Evolutionary conservation across 2,888 invertebrate species (phyloP).

Genomic region (Drosophila pegasa): DNA sequence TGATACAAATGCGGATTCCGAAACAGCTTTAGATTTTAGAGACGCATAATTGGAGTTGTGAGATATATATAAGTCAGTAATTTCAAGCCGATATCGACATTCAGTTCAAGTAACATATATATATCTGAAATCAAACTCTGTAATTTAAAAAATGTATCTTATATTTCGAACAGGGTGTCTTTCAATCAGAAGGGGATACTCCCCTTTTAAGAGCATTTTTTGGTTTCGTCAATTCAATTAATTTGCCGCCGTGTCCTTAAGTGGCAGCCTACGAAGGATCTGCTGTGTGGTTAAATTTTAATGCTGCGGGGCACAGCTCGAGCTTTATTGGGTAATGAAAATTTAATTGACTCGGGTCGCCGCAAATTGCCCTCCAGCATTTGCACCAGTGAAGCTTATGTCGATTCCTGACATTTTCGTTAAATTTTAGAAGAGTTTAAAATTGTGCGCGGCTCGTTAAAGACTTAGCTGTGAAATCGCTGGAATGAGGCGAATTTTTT

Average conservation of each 20-base stretch:
- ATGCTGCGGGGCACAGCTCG: conserved; percentile 49
- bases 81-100: background rate
- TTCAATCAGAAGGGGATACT: background rate
- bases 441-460: conserved; percentile 49
- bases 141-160: background rate
- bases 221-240: conserved; percentile 70
- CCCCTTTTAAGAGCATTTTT: conserved; percentile 21
- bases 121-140: too few species aligned
- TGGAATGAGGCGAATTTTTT: background rate
- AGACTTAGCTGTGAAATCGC: conserved; percentile 24
- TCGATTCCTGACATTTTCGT: conserved; percentile 12
- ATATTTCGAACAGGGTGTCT: background rate
- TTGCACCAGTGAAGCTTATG: conserved; percentile 23
- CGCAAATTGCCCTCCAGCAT: conserved; percentile 44
- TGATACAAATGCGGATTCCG: background rate
- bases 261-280: conserved; percentile 49
- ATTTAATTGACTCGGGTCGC: conserved; percentile 67
- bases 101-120: background rate
- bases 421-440: conserved; percentile 29
- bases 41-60: background rate
- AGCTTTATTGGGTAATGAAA: conserved; percentile 61
- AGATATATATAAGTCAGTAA: too few species aligned
- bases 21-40: background rate
- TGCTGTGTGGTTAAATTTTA: conserved; percentile 62
- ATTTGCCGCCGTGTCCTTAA: conserved; percentile 54